Evolutionary conservation across 2,113 vertebrate genomes (phyloP).

Genomic region (Hyla sarda): DNA sequence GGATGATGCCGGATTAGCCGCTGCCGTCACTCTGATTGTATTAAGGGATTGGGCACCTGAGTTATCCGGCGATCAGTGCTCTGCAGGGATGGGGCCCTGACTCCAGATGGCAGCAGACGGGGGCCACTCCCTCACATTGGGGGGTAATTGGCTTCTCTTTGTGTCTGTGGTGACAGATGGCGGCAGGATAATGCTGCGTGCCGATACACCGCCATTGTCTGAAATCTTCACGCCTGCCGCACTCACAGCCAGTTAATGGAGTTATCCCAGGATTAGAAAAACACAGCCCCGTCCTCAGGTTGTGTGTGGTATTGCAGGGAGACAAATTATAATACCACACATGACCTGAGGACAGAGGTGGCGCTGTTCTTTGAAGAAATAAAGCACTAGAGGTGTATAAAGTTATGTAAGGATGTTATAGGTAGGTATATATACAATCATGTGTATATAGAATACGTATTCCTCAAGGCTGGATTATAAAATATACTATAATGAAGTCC

Average conservation of each 20-base stretch:
- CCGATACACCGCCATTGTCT: background rate
- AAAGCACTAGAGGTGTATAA: background rate
- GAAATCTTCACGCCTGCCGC: background rate
- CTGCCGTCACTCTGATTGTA: constrained; percentile 8
- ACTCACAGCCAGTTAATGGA: background rate
- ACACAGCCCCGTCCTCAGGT: too few species aligned
- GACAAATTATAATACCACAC: too few species aligned
- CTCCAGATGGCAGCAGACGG: constrained; percentile 36
- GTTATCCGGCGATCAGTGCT: background rate
- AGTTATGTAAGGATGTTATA: too few species aligned
- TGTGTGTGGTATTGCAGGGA: too few species aligned
- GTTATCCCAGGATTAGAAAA: too few species aligned
- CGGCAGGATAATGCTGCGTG: background rate
- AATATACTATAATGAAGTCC: too few species aligned
- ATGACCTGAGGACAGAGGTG: too few species aligned
- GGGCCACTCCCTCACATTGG: background rate
- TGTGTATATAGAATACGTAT: too few species aligned
- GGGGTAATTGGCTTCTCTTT: constrained; percentile 4
- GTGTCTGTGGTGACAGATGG: constrained; percentile 27
- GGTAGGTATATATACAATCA: too few species aligned
- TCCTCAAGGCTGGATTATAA: too few species aligned
- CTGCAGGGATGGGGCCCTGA: background rate
- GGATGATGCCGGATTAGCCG: constrained; percentile 1
- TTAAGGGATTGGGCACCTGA: constrained; percentile 17
- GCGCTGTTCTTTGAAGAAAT: too few species aligned